Base-by-base conservation (phyloP, 2,888 invertebrate genomes). In the Brachycybe producta region DNA sequence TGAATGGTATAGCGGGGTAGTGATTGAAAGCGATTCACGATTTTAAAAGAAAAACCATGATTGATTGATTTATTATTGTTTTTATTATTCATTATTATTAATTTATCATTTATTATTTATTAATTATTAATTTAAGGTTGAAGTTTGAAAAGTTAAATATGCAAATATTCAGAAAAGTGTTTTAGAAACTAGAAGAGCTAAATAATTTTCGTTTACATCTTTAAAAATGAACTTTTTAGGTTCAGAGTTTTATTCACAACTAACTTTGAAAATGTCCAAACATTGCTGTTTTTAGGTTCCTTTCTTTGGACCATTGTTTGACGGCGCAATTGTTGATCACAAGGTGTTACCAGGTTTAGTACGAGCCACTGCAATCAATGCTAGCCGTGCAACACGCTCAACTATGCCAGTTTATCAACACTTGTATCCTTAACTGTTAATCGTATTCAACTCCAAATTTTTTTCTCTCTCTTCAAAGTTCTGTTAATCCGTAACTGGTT, bases 271-370 rank as follows among this genome's bases (percentile, higher is more conserved):
- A 32, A 11, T 32, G 11, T 11, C n/a, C 32, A 32, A 11, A 32
- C n/a, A n/a, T 11, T 38, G 11, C 1, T 41, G 27, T 28, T 52
- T 61, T 13, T 62, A 81, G 80, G 82, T 86, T 58, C 83, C 84
- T n/a, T 84, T 82, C 68, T 95, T 95, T 72, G 97, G 97, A 0
- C 92, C 97, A 2, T 70, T 98, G 55, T 94, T 88, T 70, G 86
- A 94, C 67, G 97, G 95, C 68, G 82, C 86, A 58, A 78, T 85
- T 51, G 77, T 85, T 19, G 80, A 80, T 60, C 75, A 75, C 55
- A 72, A 72, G 55, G 74, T 80, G 54, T 66, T 91, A 58, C 87
- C 95, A 24, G 84, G 84, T 41, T 73, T 97, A 50, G 85, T 95
- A 13, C 73, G 90, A 51, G 81, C 85, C 46, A 90, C 94, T 26